Evolutionary conservation across 2,113 vertebrate species (phyloP), one percentile per base, ranked within the genome.

Genomic region (Centrocercus urophasianus): DNA sequence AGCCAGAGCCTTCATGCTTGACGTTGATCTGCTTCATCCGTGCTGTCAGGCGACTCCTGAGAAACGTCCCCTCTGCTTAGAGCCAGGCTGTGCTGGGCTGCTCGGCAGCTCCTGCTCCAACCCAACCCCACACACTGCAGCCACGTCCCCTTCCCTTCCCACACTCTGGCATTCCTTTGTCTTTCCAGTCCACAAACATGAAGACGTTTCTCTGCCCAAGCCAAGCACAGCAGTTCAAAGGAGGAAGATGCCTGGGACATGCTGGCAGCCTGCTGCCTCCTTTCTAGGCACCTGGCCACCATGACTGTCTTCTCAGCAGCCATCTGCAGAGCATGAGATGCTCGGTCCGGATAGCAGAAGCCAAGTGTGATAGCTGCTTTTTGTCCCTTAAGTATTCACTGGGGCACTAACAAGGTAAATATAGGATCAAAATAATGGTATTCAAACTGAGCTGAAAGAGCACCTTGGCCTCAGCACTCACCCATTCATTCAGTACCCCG

Each of bases 1-100:
- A 93, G 94, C 74, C 87, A 6, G 93, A 59, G 89, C 93, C 89
- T 91, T 72, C 28, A 36, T 2, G 6, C 87, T 88, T 87, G 93
- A 83, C 6, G 78, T 57, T 16, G 11, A 57, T 70, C 25, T 47
- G 93, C 88, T 65, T 90, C 87, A 20, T 47, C 20, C 28, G 4
- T 0, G 7, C 8, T 95, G 96, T 94, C 93, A 91, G 54, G 21
- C 30, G 10, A 91, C 63, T 74, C 84, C 89, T 8, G 75, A 78
- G 91, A 76, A 4, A 8, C 3, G 60, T 93, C 93, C 85, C 85
- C 91, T 89, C 3, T 0, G 0, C 11, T 82, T 18, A 79, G 11
- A 42, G 81, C 75, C 91, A 16, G 22, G 32, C 50, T 63, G 42
- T 22, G 65, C 75, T 0, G 0, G 25, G 27, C 19, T 69, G 21